Conservation (phyloP, 2,113 vertebrate genomes). For the Pagrus major region DNA sequence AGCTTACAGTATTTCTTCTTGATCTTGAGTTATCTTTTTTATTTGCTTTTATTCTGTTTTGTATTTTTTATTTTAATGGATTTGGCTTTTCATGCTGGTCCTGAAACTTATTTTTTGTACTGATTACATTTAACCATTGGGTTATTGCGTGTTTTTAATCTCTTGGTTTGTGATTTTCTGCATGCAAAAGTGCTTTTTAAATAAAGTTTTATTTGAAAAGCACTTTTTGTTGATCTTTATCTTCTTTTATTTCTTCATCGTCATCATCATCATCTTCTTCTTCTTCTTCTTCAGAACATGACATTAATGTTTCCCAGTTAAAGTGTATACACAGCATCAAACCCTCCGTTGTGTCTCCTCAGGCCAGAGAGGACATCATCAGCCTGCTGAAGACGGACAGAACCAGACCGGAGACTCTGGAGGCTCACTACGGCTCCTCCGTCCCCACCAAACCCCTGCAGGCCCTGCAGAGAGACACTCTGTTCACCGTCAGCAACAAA, state of each 20-base stretch:
- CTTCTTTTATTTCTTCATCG: too few species aligned
- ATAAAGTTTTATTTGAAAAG: not conserved
- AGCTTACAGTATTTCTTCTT: too few species aligned
- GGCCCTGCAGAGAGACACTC: constrained; percentile 91
- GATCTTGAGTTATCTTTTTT: not conserved
- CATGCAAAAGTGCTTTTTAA: not conserved
- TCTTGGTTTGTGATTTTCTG: not conserved
- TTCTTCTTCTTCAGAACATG: not conserved
- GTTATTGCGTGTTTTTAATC: not conserved
- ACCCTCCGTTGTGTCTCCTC: constrained; percentile 35
- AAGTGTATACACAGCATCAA: not conserved
- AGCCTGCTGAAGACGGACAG: constrained; percentile 91
- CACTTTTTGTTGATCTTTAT: too few species aligned
- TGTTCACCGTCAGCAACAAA: constrained; percentile 81
- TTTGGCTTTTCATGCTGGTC: not conserved
- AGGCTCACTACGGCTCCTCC: constrained; percentile 93
- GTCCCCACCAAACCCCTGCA: constrained; percentile 88
- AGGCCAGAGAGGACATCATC: constrained; percentile 98
- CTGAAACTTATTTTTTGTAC: not conserved
- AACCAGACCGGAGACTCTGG: constrained; percentile 89
- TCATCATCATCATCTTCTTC: too few species aligned
- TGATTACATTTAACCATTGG: not conserved
- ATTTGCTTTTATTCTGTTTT: not conserved
- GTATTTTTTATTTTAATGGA: not conserved
- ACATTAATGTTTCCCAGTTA: not conserved